Conservation (phyloP, 2,113 vertebrate species). For the Macheiramphus alcinus region DNA sequence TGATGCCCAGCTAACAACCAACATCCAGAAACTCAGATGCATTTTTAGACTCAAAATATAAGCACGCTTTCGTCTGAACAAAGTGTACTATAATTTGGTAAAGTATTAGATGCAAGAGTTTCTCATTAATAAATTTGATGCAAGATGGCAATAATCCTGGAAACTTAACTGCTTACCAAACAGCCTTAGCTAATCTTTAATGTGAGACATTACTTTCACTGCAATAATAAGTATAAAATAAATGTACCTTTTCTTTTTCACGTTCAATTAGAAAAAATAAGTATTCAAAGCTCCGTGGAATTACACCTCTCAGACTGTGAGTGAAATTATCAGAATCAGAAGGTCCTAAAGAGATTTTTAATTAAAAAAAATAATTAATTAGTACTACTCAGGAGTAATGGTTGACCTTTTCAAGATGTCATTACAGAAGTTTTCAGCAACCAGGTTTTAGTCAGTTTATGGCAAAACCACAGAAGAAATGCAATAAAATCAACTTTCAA, state of each 20-base stretch:
- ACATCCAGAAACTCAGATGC: not conserved
- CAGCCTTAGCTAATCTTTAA: not conserved
- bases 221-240: not conserved
- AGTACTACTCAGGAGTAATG: not conserved
- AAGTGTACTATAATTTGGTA: not conserved
- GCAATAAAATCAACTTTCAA: not conserved
- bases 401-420: not conserved
- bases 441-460: not conserved
- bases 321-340: slow-evolving; percentile 91
- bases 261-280: slow-evolving; percentile 94
- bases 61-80: not conserved
- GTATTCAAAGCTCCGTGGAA: slow-evolving; percentile 96
- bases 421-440: not conserved
- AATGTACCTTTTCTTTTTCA: slow-evolving; percentile 87
- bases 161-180: not conserved
- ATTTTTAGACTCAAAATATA: not conserved
- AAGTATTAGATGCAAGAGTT: not conserved
- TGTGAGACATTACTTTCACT: not conserved
- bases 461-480: not conserved
- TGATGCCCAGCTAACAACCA: not conserved
- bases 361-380: not conserved
- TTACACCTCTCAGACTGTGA: slow-evolving; percentile 90
- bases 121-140: not conserved
- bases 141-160: not conserved
- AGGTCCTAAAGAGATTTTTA: slow-evolving; percentile 78